Evolutionary conservation across 2,888 invertebrate genomes (phyloP), one percentile per base, ranked within the genome.

Genomic region (Carabus problematicus): DNA sequence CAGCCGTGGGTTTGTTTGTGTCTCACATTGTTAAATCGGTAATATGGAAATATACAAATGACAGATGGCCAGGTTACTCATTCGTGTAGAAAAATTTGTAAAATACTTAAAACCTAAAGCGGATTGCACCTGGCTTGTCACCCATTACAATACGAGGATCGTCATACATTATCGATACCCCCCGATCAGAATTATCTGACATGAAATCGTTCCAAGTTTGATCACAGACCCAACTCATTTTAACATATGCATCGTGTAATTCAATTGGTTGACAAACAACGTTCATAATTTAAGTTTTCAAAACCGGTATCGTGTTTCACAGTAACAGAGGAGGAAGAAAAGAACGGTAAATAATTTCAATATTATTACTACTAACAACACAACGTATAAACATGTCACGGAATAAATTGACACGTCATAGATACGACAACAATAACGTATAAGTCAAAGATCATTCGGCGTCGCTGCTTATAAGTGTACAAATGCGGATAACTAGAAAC

Each of bases 81-180:
- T 61, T 62, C 77, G 76, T 76, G 77, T 76, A 75, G 78, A 78
- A 78, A 69, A 69, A 41, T 55, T 61, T 69, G 18, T 29, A 18
- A 54, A 54, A 18, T 40, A 39, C 19, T 18, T 29, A 56, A 39
- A 56, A 56, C 2, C 3, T 29, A 6, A 19, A 56, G 14, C 18
- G 16, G 16, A 43, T 39, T 12, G 62, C 69, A 69, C 69, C 69
- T 69, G 69, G 69, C 59, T 54, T 45, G 45, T 11, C 14, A 18
- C 52, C 39, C 39, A 52, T 54, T 40, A 63, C 63, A 63, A 63
- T 63, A n/a, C 54, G 47, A 62, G 45, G 47, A 62, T 62, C 61
- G 47, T 19, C 29, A 29, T 29, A 29, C 29, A 29, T 29, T 29
- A 29, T 29, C 29, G 29, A 29, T 29, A 29, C 29, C 2, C 29